Conservation (phyloP, 2,797 vertebrate genomes). For the Gephyroberyx darwinii region DNA sequence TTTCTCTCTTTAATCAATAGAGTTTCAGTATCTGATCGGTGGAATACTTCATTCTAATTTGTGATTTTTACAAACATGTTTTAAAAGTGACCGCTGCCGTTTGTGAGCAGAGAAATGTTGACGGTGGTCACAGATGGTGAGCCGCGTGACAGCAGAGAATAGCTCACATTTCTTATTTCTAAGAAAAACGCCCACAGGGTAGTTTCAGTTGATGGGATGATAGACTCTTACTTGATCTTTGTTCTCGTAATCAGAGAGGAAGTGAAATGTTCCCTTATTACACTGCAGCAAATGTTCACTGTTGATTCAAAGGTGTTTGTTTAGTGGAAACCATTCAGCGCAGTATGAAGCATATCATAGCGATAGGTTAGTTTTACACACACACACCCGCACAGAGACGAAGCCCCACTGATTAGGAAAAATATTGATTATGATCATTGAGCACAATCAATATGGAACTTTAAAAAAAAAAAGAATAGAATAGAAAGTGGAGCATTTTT, state of each 20-base stretch:
- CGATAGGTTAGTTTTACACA: not conserved
- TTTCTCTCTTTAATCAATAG: not conserved
- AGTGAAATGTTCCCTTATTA: not conserved
- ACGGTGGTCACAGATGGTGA: not conserved
- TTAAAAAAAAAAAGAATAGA: not conserved
- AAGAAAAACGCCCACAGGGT: not conserved
- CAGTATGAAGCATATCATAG: not conserved
- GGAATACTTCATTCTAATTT: not conserved
- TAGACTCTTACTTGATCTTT: not conserved
- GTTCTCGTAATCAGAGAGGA: not conserved
- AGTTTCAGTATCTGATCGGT: not conserved
- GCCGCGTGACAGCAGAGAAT: not conserved
- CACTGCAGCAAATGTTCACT: not conserved
- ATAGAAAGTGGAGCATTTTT: too few species aligned
- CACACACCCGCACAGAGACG: not conserved
- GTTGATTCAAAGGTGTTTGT: not conserved
- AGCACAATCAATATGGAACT: not conserved
- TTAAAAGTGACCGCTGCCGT: not conserved
- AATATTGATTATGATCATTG: too few species aligned
- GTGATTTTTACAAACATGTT: not conserved
- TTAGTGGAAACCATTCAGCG: not conserved
- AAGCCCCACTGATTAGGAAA: too few species aligned
- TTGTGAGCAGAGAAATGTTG: constrained; percentile 4
- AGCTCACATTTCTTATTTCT: not conserved
- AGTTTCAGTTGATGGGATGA: not conserved